Conservation (phyloP, 2,113 vertebrate species). For the Elgaria multicarinata region DNA sequence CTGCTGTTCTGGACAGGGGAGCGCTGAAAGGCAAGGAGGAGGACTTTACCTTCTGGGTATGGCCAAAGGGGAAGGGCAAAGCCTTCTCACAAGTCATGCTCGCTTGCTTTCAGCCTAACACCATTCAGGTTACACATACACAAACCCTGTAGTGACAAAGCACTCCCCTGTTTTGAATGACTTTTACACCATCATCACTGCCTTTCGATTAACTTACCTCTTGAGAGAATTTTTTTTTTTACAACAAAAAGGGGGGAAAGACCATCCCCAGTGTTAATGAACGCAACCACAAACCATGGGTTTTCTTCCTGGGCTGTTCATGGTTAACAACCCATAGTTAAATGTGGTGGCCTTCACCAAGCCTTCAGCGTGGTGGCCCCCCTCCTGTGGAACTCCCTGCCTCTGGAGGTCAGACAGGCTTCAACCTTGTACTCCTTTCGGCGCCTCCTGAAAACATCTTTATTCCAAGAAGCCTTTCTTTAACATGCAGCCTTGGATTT, state of each 20-base stretch:
- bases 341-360: too few relatives aligned
- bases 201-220: too few relatives aligned
- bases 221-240: not conserved
- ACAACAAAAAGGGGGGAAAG: not conserved
- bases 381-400: too few relatives aligned
- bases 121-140: not conserved
- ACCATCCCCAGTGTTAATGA: not conserved
- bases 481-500: too few relatives aligned
- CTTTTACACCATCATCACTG: not conserved
- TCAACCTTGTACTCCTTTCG: too few relatives aligned
- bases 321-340: too few relatives aligned
- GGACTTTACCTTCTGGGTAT: not conserved
- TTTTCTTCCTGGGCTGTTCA: too few relatives aligned
- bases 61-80: not conserved
- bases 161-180: not conserved
- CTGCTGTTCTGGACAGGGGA: slow-evolving; percentile 84
- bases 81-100: not conserved
- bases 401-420: too few relatives aligned
- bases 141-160: not conserved
- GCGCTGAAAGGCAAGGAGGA: slow-evolving; percentile 76
- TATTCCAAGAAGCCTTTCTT: too few relatives aligned
- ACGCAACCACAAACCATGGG: too few relatives aligned
- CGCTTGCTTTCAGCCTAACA: not conserved
- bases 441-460: too few relatives aligned
- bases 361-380: too few relatives aligned